Evolutionary conservation across 1,140 invertebrate genomes (phyloP).

Genomic region (Varroa destructor): DNA sequence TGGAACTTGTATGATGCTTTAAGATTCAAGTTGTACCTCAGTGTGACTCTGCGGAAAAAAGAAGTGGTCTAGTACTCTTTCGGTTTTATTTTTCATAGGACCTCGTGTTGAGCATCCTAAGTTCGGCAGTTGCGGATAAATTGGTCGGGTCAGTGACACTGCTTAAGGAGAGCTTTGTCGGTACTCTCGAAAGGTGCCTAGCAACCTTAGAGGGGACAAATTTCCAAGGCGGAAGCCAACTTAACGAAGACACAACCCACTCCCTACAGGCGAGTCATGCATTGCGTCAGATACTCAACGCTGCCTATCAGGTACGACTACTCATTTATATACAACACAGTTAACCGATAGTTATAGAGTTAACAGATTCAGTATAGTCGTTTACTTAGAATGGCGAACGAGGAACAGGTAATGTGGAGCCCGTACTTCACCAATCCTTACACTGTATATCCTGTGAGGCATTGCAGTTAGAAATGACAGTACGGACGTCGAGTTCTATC

Average conservation of each 20-base stretch:
- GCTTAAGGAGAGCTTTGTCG: conserved; percentile 62
- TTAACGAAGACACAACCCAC: conserved; percentile 41
- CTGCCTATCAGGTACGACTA: conserved; percentile 44
- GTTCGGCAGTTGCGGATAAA: conserved; percentile 61
- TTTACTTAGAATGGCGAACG: background rate
- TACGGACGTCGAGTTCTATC: conserved; percentile 58
- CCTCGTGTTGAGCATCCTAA: conserved; percentile 56
- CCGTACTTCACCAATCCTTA: no score
- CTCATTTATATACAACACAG: no score
- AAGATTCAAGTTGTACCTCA: no score
- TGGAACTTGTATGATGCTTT: no score
- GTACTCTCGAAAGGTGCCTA: conserved; percentile 58
- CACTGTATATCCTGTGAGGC: no score
- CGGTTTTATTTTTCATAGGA: conserved; percentile 44
- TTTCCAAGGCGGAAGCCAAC: conserved; percentile 31
- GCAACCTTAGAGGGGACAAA: conserved; percentile 48
- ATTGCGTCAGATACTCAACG: conserved; percentile 62
- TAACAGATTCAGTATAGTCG: background rate
- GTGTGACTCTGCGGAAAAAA: no score
- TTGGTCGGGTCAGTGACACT: conserved; percentile 67
- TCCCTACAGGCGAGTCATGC: conserved; percentile 49
- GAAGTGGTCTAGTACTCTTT: no score
- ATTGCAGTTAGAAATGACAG: conserved; percentile 66
- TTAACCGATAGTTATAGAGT: background rate
- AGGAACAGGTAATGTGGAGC: no score